A percentile compares a stretch with the other conserved stretches of the same genome.
Evolutionary conservation across 2,113 vertebrate genomes (phyloP).

Genomic region (Eclectus roratus): DNA sequence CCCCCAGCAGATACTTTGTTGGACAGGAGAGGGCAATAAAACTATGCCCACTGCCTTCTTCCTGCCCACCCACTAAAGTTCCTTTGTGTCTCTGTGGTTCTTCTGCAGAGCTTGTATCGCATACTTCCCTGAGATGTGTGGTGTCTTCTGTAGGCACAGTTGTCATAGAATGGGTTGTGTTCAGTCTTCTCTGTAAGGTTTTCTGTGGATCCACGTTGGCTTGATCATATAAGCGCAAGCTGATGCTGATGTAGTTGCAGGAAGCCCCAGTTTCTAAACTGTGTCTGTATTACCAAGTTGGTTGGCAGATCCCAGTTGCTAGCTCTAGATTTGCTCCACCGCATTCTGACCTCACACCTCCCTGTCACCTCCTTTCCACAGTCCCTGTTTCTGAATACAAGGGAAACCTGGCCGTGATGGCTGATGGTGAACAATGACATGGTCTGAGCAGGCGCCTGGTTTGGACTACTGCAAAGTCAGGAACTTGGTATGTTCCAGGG

Average conservation of each 20-base stretch:
- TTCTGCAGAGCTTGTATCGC: neutral
- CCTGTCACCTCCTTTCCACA: neutral
- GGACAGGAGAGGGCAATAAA: conserved; percentile 19
- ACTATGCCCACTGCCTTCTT: neutral
- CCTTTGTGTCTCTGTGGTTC: neutral
- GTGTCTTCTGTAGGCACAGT: neutral
- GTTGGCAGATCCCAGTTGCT: neutral
- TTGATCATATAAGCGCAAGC: rapidly evolving
- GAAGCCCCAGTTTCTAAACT: neutral
- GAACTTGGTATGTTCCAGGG: neutral
- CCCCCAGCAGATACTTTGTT: neutral
- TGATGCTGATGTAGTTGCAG: rapidly evolving
- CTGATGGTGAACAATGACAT: neutral
- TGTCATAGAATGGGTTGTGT: neutral
- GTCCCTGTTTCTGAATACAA: neutral
- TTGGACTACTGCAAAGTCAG: neutral
- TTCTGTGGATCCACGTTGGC: neutral
- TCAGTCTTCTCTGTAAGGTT: neutral
- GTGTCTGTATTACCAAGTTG: neutral
- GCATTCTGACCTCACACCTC: neutral
- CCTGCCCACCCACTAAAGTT: neutral
- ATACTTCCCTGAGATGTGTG: neutral
- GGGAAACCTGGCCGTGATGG: neutral
- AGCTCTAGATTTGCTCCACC: neutral
- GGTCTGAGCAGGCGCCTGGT: neutral